A percentile compares a stretch with the other conserved stretches of the same genome.
Conservation (phyloP, 2,797 vertebrate genomes). For the Galago senegalensis region DNA sequence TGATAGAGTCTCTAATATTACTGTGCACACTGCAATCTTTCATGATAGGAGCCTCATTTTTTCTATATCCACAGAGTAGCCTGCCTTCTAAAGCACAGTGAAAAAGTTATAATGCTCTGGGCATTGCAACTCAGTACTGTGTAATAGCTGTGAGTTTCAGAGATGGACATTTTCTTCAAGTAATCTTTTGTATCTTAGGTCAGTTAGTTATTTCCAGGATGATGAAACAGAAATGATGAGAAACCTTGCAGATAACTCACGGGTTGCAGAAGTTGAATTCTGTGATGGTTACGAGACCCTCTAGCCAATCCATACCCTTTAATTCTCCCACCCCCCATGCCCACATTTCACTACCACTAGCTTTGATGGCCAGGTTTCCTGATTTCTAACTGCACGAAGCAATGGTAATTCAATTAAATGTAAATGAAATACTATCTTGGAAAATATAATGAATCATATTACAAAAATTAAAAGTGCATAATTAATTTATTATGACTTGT, state of each 20-base stretch:
- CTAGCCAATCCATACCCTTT: too few relatives aligned
- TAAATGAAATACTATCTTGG: background rate
- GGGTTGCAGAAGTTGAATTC: background rate
- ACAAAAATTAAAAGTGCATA: background rate
- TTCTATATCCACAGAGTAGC: background rate
- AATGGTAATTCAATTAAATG: background rate
- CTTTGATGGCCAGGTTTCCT: background rate
- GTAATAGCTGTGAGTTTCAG: background rate
- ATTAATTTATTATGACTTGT: background rate
- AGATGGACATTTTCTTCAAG: background rate
- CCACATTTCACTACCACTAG: background rate
- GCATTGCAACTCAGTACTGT: background rate
- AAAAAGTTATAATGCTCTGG: conserved; percentile 1
- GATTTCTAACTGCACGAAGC: background rate
- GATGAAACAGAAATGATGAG: background rate
- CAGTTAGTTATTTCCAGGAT: background rate
- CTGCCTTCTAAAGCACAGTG: background rate
- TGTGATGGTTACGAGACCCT: background rate
- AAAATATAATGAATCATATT: background rate
- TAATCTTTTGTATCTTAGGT: background rate
- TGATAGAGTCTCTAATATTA: background rate
- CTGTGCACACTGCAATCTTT: conserved; percentile 26
- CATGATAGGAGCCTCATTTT: conserved; percentile 20
- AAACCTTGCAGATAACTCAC: background rate
- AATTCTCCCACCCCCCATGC: background rate